Percentiles rank a stretch among this genome's conserved stretches.
Conservation (phyloP, 2,888 invertebrate species). For the Sphecodes monilicornis region DNA sequence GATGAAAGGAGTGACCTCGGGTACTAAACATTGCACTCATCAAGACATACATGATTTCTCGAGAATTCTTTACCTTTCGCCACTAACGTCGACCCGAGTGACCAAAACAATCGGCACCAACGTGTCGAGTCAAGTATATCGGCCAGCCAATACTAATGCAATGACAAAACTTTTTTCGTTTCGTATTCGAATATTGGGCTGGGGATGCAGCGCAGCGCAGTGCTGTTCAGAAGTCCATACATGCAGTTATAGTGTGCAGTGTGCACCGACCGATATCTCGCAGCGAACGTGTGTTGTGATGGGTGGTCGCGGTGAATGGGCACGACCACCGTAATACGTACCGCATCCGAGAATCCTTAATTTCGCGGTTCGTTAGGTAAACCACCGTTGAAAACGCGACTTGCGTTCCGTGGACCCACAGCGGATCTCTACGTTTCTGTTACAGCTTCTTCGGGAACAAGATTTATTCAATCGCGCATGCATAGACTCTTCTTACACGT, state of each 20-base stretch:
- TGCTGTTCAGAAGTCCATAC: no score
- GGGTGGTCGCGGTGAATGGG: slow-evolving; percentile 35
- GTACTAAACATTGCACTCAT: no score
- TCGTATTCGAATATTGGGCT: neutral
- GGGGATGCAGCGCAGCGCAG: neutral
- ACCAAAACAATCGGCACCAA: no score
- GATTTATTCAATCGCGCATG: neutral
- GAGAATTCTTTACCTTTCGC: no score
- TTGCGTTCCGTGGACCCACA: slow-evolving; percentile 8
- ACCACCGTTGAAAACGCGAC: slow-evolving; percentile 37
- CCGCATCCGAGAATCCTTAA: slow-evolving; percentile 52
- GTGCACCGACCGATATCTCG: slow-evolving; percentile 12
- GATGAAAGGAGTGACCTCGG: no score
- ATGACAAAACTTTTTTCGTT: no score
- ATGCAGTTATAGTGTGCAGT: neutral
- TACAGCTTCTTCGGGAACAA: neutral
- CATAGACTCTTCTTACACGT: neutral
- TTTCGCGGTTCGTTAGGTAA: slow-evolving; percentile 63
- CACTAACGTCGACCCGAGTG: no score
- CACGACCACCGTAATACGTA: slow-evolving; percentile 11
- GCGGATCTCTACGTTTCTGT: neutral
- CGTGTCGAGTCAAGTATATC: no score
- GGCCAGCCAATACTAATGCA: no score
- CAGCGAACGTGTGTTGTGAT: neutral
- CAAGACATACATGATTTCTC: no score